Evolutionary conservation across 1,140 invertebrate genomes (phyloP).

Genomic region (Hyles vespertilio): DNA sequence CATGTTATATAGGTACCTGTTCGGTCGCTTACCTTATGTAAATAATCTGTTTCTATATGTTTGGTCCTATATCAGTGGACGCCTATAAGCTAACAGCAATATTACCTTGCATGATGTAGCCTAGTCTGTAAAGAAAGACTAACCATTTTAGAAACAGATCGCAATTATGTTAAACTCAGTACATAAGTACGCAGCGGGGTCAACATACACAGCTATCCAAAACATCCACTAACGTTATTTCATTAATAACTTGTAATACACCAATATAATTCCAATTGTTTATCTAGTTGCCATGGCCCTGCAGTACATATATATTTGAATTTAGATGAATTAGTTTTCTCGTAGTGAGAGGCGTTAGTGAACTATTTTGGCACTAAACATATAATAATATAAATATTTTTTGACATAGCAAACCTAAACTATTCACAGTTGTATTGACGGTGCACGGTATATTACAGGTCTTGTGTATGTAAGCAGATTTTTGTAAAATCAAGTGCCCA

Average conservation of each 20-base stretch:
- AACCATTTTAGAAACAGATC: slow-evolving; percentile 74
- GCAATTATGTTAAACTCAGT: slow-evolving; percentile 52
- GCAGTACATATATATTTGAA: too few species aligned
- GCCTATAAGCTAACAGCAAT: slow-evolving; percentile 4
- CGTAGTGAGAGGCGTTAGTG: slow-evolving; percentile 4
- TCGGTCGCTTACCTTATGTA: slow-evolving; percentile 41
- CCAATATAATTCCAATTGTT: too few species aligned
- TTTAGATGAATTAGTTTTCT: too few species aligned
- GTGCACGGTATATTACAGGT: too few species aligned
- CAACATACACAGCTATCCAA: slow-evolving; percentile 21
- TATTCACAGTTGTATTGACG: too few species aligned
- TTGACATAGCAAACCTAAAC: too few species aligned
- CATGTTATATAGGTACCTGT: neutral
- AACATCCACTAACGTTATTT: slow-evolving; percentile 16
- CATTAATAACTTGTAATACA: too few species aligned
- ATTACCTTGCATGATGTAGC: slow-evolving; percentile 8
- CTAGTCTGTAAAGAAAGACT: slow-evolving; percentile 37
- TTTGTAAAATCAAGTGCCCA: too few species aligned
- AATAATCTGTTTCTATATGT: neutral
- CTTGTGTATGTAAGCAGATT: too few species aligned
- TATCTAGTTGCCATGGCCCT: too few species aligned
- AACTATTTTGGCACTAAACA: too few species aligned
- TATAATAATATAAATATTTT: too few species aligned
- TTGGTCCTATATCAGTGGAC: neutral
- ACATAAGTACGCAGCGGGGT: slow-evolving; percentile 16